A percentile compares a stretch with the other conserved stretches of the same genome.
Evolutionary conservation across 2,113 vertebrate species (phyloP).

Genomic region (Lutjanus erythropterus): DNA sequence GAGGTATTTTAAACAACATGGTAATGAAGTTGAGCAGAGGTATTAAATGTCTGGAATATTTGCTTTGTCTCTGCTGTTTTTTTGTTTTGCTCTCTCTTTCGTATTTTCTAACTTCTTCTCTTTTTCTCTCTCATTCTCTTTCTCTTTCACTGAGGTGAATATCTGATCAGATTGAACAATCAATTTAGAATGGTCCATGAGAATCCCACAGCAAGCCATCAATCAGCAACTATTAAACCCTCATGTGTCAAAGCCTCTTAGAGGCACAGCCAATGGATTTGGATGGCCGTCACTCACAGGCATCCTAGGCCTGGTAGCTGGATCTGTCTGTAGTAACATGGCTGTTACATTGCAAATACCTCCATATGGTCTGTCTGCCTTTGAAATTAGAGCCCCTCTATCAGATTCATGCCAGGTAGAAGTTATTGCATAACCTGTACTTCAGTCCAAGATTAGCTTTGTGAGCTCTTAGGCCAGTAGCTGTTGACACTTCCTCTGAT

Average conservation of each 20-base stretch:
- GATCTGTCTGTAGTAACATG: conserved; percentile 54
- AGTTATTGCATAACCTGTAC: conserved; percentile 37
- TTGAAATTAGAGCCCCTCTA: conserved; percentile 60
- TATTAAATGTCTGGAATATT: neutral
- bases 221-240: conserved; percentile 39
- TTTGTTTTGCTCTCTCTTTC: neutral
- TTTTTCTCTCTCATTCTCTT: neutral
- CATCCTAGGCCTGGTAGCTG: conserved; percentile 28
- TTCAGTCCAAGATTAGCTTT: conserved; percentile 39
- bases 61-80: neutral
- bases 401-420: conserved; percentile 44
- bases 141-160: conserved; percentile 25
- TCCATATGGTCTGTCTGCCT: conserved; percentile 62
- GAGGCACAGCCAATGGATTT: conserved; percentile 61
- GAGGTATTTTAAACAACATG: conserved; percentile 4
- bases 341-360: conserved; percentile 61
- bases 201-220: conserved; percentile 39
- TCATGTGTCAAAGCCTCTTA: conserved; percentile 33
- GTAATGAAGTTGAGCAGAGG: conserved; percentile 13
- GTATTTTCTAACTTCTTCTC: conserved; percentile 18
- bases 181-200: conserved; percentile 46
- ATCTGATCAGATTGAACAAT: conserved; percentile 53
- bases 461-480: conserved; percentile 22
- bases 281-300: conserved; percentile 45
- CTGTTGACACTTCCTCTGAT: conserved; percentile 30